Evolutionary conservation across 2,888 invertebrate genomes (phyloP), one percentile per base, ranked within the genome.

Genomic region (Fragum sueziense): DNA sequence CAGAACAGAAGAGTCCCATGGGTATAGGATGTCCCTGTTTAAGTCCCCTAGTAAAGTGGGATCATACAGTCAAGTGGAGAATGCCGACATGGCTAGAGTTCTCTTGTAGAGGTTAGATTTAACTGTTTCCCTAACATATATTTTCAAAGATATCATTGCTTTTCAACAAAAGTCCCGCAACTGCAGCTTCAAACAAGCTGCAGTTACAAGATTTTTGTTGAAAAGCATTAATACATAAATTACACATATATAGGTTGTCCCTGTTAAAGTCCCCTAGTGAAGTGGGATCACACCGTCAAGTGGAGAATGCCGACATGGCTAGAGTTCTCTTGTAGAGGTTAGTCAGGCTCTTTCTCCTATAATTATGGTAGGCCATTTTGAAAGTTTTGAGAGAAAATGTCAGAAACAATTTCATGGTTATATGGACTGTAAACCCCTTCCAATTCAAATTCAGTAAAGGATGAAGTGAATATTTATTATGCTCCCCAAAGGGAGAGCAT

Each of bases 31-130:
- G 76, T 11, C 88, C 88, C 29, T 79, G 86, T 67, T 62, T 88
- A 67, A 86, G 88, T 54, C 85, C 85, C 3, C 47, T 88, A 25
- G 79, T 88, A 4, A 76, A 47, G 47, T 88, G 88, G 88, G 74
- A 88, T 51, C 88, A 87, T 61, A 70, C 70, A 14, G 47, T 37
- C 11, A 72, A 62, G n/a, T 87, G 83, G 82, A 54, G 72, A 27
- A 70, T 86, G 9, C 85, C 86, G 4, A 75, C 82, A 9, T 88
- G 88, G 88, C 67, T 78, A 47, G 82, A 86, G 59, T 88, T 85
- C 59, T 88, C 80, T 25, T 74, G 74, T 47, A 79, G 74, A 75
- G 83, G 88, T 88, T 77, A 62, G 62, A 34, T 33, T 34, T 65
- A 52, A 52, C 7, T 4, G 11, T 11, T 6, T 52, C 11, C 52